phyloP scores from a whole-genome alignment of 2,888 invertebrate species.

The Liodrosophila aerea region DNA sequence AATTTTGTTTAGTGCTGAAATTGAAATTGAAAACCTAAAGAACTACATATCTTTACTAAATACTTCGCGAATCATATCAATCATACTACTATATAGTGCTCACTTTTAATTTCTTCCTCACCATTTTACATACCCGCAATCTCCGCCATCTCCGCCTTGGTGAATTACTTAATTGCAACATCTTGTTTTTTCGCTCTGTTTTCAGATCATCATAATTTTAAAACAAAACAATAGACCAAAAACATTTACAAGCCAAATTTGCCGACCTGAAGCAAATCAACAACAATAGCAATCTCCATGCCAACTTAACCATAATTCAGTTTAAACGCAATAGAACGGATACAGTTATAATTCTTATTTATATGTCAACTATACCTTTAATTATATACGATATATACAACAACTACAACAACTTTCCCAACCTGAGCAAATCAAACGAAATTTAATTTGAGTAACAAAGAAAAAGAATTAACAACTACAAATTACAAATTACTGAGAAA shows the following conservation, averaged over 20 bases:
- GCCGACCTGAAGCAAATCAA: slow-evolving; percentile 39
- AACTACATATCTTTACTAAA: no score
- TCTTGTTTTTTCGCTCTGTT: slow-evolving; percentile 33
- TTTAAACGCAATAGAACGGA: slow-evolving; percentile 80
- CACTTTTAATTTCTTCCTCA: background rate
- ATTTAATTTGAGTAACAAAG: background rate
- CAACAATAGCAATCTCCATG: slow-evolving; percentile 63
- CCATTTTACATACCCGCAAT: no score
- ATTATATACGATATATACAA: slow-evolving; percentile 9
- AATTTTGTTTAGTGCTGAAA: slow-evolving; percentile 34
- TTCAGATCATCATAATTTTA: slow-evolving; percentile 81
- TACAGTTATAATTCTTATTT: slow-evolving; percentile 46
- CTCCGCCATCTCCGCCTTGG: no score
- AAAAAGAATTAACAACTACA: no score
- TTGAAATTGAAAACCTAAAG: no score
- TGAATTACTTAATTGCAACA: background rate
- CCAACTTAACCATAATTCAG: slow-evolving; percentile 78
- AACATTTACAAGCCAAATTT: slow-evolving; percentile 65
- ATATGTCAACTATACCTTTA: slow-evolving; percentile 22
- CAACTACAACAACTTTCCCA: slow-evolving; percentile 21
- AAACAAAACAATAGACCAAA: slow-evolving; percentile 79
- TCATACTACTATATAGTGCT: no score
- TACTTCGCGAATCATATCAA: no score
- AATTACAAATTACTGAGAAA: no score
- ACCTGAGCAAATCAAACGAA: slow-evolving; percentile 38